Conservation (phyloP, 2,113 vertebrate genomes). For the Pluvialis apricaria region DNA sequence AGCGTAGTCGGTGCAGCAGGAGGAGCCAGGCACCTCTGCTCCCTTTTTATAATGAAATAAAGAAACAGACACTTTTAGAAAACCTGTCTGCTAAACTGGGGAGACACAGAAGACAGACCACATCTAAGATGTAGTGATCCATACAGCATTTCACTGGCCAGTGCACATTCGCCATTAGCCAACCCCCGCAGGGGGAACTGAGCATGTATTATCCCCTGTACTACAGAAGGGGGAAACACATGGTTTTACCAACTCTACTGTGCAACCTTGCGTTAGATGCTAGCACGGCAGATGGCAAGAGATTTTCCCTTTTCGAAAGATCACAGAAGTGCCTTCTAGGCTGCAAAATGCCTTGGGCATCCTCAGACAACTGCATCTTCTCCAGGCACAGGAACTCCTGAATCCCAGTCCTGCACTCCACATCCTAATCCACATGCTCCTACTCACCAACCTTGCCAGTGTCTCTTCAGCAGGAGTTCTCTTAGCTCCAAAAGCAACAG, state of each 20-base stretch:
- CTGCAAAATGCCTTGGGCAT: conserved; percentile 29
- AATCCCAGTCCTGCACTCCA: not conserved
- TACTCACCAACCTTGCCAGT: conserved; percentile 34
- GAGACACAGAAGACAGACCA: not conserved
- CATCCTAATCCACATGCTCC: not conserved
- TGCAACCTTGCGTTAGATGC: not conserved
- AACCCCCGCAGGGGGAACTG: not conserved
- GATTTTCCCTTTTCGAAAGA: conserved; percentile 19
- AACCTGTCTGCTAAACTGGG: not conserved
- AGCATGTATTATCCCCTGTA: not conserved
- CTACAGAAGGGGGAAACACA: not conserved
- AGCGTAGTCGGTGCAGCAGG: not conserved
- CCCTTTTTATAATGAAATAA: not conserved
- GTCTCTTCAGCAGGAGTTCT: conserved; percentile 47
- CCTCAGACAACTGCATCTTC: not conserved
- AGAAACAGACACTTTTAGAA: not conserved
- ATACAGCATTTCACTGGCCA: not conserved
- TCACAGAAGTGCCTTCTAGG: conserved; percentile 26
- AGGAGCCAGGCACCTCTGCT: not conserved
- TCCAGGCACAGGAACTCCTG: not conserved
- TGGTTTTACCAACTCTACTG: not conserved
- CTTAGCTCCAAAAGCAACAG: not conserved
- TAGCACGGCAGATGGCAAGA: conserved; percentile 1
- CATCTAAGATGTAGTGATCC: not conserved
- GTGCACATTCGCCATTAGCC: not conserved